phyloP scores from a whole-genome alignment of 2,113 vertebrate genomes.

The Alectura lathami region DNA sequence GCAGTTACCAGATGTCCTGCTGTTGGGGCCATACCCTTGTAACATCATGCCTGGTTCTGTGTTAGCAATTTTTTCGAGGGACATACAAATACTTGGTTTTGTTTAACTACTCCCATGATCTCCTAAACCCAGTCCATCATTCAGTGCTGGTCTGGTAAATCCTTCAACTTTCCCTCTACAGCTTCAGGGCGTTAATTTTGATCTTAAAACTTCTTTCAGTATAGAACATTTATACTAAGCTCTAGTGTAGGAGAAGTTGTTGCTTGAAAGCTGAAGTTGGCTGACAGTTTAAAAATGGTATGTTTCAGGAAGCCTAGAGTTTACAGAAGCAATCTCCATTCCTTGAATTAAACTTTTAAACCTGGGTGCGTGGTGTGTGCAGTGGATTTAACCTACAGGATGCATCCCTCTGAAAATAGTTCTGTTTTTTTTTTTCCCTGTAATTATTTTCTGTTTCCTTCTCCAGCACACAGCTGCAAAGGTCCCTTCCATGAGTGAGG shows the following conservation, averaged over 20 bases:
- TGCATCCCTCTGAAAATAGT: neutral
- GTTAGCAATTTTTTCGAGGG: neutral
- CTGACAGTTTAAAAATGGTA: neutral
- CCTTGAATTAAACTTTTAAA: neutral
- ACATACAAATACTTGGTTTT: neutral
- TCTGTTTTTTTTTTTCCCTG: neutral
- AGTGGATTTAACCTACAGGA: neutral
- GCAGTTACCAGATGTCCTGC: neutral
- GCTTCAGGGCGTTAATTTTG: neutral
- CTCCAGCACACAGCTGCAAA: neutral
- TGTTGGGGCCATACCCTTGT: neutral
- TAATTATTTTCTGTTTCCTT: neutral
- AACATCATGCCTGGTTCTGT: neutral
- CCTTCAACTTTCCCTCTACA: neutral
- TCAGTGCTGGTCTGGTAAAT: neutral
- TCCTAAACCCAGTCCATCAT: neutral
- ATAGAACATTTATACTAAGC: neutral
- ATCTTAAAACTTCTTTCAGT: neutral
- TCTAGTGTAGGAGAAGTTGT: neutral
- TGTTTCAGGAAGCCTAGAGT: neutral
- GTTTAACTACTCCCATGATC: neutral
- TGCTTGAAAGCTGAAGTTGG: neutral
- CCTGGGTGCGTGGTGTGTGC: neutral
- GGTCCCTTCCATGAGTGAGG: neutral
- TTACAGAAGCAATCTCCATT: neutral